These are phyloP conservation scores for Vulpes vulpes DNA, from an alignment of 2,113 vertebrate genomes.

Conservation along the genomic window DNA sequence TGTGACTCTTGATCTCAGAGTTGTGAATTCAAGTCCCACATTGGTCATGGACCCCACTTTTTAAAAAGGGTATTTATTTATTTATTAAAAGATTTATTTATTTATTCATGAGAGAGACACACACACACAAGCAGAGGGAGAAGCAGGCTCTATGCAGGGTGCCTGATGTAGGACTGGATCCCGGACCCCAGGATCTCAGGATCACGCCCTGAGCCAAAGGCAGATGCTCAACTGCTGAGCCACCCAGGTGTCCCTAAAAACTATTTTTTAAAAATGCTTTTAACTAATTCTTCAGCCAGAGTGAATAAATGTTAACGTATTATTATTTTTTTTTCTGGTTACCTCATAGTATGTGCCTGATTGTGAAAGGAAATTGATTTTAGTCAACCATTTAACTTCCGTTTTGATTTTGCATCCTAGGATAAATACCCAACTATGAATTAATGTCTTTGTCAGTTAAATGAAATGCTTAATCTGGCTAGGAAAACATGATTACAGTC, in stretches of 20 bases:
- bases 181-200: no score
- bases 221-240: no score
- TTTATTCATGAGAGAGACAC: no score
- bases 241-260: background rate
- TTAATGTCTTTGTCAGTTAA: background rate
- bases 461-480: background rate
- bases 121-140: no score
- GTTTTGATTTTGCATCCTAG: conserved; percentile 42
- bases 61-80: background rate
- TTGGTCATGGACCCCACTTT: background rate
- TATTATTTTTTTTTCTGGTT: background rate
- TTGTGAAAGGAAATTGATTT: conserved; percentile 37
- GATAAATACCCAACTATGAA: background rate
- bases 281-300: background rate
- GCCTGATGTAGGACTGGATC: no score
- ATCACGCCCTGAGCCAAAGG: no score
- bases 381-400: background rate
- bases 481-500: background rate
- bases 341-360: background rate
- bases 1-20: background rate
- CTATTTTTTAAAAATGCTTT: background rate
- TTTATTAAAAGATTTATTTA: no score
- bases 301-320: background rate
- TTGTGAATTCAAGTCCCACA: background rate
- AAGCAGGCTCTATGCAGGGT: no score